These are phyloP conservation scores for Cavia aperea DNA, from an alignment of 2,113 vertebrate genomes.

Conservation along the genomic window DNA sequence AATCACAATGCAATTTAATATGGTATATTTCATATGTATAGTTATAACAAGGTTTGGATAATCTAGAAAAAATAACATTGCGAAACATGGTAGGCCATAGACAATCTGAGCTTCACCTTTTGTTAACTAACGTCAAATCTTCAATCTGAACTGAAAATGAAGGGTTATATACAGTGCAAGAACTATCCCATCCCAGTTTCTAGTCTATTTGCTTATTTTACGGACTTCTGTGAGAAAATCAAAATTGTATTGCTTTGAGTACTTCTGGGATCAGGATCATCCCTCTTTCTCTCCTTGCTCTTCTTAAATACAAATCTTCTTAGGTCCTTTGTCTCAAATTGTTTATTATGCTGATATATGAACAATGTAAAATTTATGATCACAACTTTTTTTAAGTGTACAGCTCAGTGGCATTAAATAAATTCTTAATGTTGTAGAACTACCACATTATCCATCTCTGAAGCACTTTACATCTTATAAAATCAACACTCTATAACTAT, in stretches of 20 bases:
- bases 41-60: constrained; percentile 48
- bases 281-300: background rate
- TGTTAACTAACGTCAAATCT: constrained; percentile 37
- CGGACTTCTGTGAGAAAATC: constrained; percentile 13
- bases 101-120: constrained; percentile 41
- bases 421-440: background rate
- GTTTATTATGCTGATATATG: background rate
- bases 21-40: constrained; percentile 19
- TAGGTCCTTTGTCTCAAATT: background rate
- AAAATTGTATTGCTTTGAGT: background rate
- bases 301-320: background rate
- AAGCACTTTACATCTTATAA: background rate
- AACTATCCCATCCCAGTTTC: background rate
- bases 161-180: background rate
- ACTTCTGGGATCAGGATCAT: background rate
- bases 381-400: background rate
- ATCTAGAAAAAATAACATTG: constrained; percentile 26
- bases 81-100: constrained; percentile 14
- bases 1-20: constrained; percentile 49
- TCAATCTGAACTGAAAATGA: constrained; percentile 13
- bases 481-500: background rate
- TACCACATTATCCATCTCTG: background rate
- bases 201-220: background rate
- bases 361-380: background rate
- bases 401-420: background rate